Base-by-base conservation (phyloP, 2,888 invertebrate genomes). In the Chymomyza procnemis region DNA sequence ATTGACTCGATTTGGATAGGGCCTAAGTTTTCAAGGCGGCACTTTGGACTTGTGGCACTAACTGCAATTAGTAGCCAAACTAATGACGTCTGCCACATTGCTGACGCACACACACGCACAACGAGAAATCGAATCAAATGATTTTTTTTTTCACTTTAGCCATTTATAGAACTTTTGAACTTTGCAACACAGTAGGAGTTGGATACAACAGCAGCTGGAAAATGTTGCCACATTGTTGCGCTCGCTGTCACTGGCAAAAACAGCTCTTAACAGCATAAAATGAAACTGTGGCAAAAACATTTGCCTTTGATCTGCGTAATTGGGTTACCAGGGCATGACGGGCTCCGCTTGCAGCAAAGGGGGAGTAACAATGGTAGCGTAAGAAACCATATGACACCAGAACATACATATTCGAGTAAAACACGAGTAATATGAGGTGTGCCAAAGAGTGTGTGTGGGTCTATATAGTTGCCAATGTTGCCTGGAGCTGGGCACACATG, bases 261-360 rank as follows among this genome's bases (percentile, higher is more conserved):
- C 34, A 41, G 34, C 34, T 26, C 26, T 26, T 8, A 26, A 12
- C 34, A 41, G 34, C 34, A 41, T 9, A 9, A 41, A 41, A 41
- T 41, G 34, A 41, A 41, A 41, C 34, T 41, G 34, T 41, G 34
- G 34, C 34, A 41, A 12, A 9, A 12, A 41, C 34, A 12, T 41
- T 41, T 41, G 47, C 59, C 74, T 74, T 74, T 72, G 72, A 72
- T 74, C 74, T 61, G 26, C 64, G 64, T 72, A 73, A 74, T 74
- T 72, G 74, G 74, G 74, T 73, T 72, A 72, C 74, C 69, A 64
- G 19, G 54, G 2, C 54, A 54, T 69, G 69, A 58, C 22, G 50
- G 16, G 14, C 14, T 22, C 22, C 8, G 6, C 16, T 50, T 16
- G 19, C 50, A 50, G 50, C 18, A 9, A 18, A n/a, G 18, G 19